Percentiles rank a stretch among this genome's conserved stretches.
phyloP scores from a whole-genome alignment of 2,888 invertebrate species.

The Drosophila nr. medialis region DNA sequence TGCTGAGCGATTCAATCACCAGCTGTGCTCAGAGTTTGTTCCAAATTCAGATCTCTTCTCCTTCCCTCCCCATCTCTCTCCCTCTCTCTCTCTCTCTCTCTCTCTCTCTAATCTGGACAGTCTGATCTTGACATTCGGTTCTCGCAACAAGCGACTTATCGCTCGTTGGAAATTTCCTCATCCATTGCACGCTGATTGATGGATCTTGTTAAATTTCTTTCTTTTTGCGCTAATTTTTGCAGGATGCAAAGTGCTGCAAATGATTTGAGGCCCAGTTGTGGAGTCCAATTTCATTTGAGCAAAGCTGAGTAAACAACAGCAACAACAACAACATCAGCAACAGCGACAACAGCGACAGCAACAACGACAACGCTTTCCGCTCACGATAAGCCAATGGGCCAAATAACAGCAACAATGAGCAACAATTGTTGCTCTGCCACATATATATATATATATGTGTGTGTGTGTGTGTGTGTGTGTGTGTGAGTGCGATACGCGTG shows the following conservation, averaged over 20 bases:
- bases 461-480: conserved; percentile 18
- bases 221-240: conserved; percentile 7
- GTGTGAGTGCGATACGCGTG: conserved; percentile 56
- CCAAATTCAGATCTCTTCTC: conserved; percentile 22
- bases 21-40: conserved; percentile 27
- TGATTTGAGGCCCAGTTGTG: conserved; percentile 3
- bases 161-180: conserved; percentile 32
- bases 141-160: conserved; percentile 35
- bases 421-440: conserved; percentile 34
- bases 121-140: conserved; percentile 46
- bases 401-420: conserved; percentile 50
- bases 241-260: conserved; percentile 21
- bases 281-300: conserved; percentile 16
- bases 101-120: conserved; percentile 33
- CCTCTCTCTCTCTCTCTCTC: too few species aligned
- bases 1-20: conserved; percentile 28
- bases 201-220: conserved; percentile 36
- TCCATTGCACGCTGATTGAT: conserved; percentile 45
- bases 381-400: conserved; percentile 56
- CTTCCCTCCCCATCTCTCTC: background rate
- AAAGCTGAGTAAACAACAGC: conserved; percentile 10
- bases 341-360: conserved; percentile 30
- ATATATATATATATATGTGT: conserved; percentile 1
- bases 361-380: conserved; percentile 68
- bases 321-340: conserved; percentile 40